phyloP scores from a whole-genome alignment of 2,113 vertebrate species.

The Microcebus ravelobensis region DNA sequence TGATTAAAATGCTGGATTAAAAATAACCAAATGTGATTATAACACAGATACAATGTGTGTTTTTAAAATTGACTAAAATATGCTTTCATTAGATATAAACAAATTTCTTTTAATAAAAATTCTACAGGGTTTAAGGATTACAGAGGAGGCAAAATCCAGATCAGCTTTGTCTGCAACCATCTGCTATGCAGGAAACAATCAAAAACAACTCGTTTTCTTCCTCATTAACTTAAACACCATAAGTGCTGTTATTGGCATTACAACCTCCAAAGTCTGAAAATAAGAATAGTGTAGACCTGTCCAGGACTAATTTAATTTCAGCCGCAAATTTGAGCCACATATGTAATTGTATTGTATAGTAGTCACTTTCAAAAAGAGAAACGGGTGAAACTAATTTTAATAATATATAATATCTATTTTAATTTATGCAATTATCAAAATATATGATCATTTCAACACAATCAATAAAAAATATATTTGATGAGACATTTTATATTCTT shows the following conservation, averaged over 20 bases:
- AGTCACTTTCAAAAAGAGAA: slow-evolving; percentile 1
- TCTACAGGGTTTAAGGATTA: not conserved
- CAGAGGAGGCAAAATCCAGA: not conserved
- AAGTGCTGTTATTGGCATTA: not conserved
- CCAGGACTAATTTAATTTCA: not conserved
- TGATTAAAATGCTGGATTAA: not conserved
- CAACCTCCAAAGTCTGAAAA: not conserved
- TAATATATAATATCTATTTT: not conserved
- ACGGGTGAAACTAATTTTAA: not conserved
- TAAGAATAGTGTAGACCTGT: not conserved
- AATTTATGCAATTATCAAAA: not conserved
- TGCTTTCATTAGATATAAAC: not conserved
- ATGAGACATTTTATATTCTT: not conserved
- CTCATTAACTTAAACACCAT: not conserved
- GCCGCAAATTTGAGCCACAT: not conserved
- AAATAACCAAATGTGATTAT: slow-evolving; percentile 3
- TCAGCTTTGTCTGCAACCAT: slow-evolving; percentile 14
- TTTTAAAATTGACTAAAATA: slow-evolving; percentile 34
- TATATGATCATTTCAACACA: not conserved
- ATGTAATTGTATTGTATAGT: not conserved
- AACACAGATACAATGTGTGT: not conserved
- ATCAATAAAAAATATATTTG: not conserved
- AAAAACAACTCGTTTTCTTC: not conserved
- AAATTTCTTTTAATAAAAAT: slow-evolving; percentile 28
- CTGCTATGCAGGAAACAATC: slow-evolving; percentile 1